These are phyloP conservation scores for Meganola albula DNA, from an alignment of 2,888 invertebrate genomes.

Conservation along the genomic window DNA sequence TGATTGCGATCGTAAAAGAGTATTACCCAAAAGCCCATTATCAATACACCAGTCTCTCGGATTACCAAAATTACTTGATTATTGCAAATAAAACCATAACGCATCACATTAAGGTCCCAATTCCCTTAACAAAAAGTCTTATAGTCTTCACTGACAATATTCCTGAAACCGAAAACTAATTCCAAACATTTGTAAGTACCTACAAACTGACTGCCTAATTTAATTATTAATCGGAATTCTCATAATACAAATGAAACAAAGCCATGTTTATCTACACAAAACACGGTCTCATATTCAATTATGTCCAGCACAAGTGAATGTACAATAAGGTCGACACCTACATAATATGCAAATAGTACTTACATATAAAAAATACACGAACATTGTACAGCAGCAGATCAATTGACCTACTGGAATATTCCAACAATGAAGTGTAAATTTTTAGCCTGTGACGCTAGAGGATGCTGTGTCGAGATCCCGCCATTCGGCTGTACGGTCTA, in stretches of 20 bases:
- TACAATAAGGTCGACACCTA: constrained; percentile 33
- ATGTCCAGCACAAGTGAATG: constrained; percentile 36
- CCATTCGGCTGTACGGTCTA: constrained; percentile 48
- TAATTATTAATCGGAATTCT: constrained; percentile 39
- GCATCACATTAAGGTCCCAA: constrained; percentile 6
- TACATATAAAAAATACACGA: constrained; percentile 15
- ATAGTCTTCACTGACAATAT: constrained; percentile 18
- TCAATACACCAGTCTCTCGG: constrained; percentile 10
- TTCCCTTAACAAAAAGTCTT: constrained; percentile 5
- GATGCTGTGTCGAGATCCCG: constrained; percentile 36
- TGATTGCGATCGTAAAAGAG: no score
- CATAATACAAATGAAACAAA: constrained; percentile 43
- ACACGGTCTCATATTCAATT: constrained; percentile 46
- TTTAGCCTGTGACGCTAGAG: constrained; percentile 22
- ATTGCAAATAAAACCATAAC: constrained; percentile 7
- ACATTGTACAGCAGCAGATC: constrained; percentile 21
- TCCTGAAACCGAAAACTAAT: constrained; percentile 30
- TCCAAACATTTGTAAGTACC: constrained; percentile 30
- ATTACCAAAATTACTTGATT: constrained; percentile 3
- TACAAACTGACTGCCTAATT: constrained; percentile 30
- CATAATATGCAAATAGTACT: neutral
- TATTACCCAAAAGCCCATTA: constrained; percentile 6
- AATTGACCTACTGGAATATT: constrained; percentile 22
- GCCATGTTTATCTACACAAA: constrained; percentile 41
- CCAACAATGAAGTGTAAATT: constrained; percentile 17